phyloP scores from a whole-genome alignment of 2,113 vertebrate species.

The Heteronetta atricapilla region DNA sequence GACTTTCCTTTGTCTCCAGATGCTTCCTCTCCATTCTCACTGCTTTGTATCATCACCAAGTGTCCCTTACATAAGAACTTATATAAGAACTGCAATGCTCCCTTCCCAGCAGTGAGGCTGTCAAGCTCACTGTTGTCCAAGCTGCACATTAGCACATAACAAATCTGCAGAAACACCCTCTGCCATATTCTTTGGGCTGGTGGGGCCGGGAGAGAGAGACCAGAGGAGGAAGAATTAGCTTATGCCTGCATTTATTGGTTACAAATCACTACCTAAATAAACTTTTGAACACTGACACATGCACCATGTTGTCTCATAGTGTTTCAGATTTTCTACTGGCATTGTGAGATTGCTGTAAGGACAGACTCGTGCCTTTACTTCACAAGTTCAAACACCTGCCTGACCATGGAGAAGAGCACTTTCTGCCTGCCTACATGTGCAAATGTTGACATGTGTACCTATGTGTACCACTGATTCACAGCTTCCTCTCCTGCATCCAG shows the following conservation, averaged over 20 bases:
- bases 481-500: neutral
- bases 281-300: neutral
- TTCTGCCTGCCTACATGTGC: neutral
- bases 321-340: neutral
- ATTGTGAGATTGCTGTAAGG: neutral
- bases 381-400: neutral
- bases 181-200: neutral
- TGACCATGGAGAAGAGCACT: neutral
- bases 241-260: accelerated
- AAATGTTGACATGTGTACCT: neutral
- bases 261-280: neutral
- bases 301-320: neutral
- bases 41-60: neutral
- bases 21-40: neutral
- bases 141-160: neutral
- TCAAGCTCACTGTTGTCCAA: neutral
- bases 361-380: neutral
- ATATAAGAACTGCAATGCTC: neutral
- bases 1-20: neutral
- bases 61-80: neutral
- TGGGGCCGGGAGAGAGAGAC: neutral
- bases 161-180: neutral
- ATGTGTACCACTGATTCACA: neutral
- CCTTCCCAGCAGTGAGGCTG: neutral
- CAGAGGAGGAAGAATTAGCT: neutral